A percentile compares a stretch with the other conserved stretches of the same genome.
Evolutionary conservation across 2,113 vertebrate species (phyloP).

Genomic region (Tylochromis polylepis): DNA sequence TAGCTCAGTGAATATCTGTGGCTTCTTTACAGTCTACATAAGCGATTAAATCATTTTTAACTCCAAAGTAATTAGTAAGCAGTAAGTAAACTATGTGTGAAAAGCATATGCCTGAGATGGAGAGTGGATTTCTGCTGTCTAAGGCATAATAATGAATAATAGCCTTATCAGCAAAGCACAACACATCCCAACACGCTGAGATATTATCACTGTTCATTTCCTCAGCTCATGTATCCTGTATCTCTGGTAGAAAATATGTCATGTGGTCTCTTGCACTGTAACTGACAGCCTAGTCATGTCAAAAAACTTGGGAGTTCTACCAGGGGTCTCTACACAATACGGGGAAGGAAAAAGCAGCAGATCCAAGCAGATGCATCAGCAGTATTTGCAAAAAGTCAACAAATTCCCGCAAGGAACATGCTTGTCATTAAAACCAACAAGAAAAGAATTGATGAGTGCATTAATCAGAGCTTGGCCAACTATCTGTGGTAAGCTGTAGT

Average conservation of each 20-base stretch:
- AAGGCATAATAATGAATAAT: slow-evolving; percentile 57
- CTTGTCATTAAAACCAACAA: slow-evolving; percentile 76
- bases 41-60: slow-evolving; percentile 38
- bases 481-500: slow-evolving; percentile 25
- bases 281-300: slow-evolving; percentile 40
- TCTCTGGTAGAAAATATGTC: slow-evolving; percentile 36
- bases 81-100: background rate
- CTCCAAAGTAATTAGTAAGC: slow-evolving; percentile 29
- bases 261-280: background rate
- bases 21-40: slow-evolving; percentile 21
- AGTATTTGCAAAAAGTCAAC: slow-evolving; percentile 78
- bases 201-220: slow-evolving; percentile 58
- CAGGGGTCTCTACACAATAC: slow-evolving; percentile 51
- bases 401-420: slow-evolving; percentile 60
- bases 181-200: slow-evolving; percentile 47
- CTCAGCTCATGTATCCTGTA: slow-evolving; percentile 32
- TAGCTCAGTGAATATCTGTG: slow-evolving; percentile 16
- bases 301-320: slow-evolving; percentile 39
- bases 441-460: slow-evolving; percentile 83
- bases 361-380: slow-evolving; percentile 71
- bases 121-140: slow-evolving; percentile 50
- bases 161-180: slow-evolving; percentile 59
- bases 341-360: slow-evolving; percentile 48
- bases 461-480: slow-evolving; percentile 72
- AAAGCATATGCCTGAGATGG: slow-evolving; percentile 28